Evolutionary conservation across 2,113 vertebrate genomes (phyloP).

Genomic region (Jacana jacana): DNA sequence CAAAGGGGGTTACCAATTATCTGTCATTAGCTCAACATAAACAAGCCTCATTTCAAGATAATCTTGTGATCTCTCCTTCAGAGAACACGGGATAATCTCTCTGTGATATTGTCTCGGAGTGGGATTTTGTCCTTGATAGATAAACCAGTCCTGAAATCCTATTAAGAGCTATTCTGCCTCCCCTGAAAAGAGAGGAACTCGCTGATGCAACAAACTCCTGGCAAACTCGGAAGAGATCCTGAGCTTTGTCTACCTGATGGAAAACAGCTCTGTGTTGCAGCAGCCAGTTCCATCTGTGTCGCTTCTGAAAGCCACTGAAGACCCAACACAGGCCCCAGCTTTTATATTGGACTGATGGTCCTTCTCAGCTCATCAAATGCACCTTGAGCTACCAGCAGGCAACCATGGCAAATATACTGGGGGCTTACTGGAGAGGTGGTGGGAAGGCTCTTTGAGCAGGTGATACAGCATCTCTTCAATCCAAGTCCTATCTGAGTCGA

Average conservation of each 20-base stretch:
- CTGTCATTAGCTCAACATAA: constrained; percentile 11
- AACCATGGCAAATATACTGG: background rate
- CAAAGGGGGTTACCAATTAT: constrained; percentile 12
- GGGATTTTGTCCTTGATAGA: constrained; percentile 11
- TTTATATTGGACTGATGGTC: background rate
- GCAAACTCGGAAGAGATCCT: background rate
- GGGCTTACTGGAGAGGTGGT: background rate
- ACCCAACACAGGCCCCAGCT: background rate
- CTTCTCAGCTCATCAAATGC: background rate
- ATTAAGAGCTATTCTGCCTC: constrained; percentile 8
- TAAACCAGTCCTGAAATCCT: constrained; percentile 1
- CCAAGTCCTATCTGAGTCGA: background rate
- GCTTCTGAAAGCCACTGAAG: background rate
- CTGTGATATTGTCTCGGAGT: background rate
- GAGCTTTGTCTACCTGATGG: background rate
- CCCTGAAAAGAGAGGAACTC: background rate
- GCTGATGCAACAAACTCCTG: background rate
- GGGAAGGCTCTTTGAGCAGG: background rate
- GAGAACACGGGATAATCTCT: constrained; percentile 24
- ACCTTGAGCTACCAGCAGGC: background rate
- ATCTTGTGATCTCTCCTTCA: constrained; percentile 40
- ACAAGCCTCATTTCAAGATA: background rate
- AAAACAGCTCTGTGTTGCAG: background rate
- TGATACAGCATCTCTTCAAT: background rate
- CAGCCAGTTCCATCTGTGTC: background rate